These are phyloP conservation scores for Drosophila sordidula DNA, from an alignment of 2,888 invertebrate genomes.

Conservation along the genomic window DNA sequence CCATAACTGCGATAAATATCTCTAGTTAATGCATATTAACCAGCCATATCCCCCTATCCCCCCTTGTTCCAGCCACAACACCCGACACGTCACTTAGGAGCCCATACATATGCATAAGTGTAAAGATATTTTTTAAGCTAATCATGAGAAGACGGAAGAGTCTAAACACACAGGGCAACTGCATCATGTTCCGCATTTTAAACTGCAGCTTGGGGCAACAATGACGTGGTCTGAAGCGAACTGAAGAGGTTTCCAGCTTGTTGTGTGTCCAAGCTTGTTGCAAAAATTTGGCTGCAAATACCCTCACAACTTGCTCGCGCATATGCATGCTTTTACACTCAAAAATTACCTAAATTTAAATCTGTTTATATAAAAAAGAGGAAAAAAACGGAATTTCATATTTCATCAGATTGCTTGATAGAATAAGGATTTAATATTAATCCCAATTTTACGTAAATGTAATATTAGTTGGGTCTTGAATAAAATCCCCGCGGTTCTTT, in stretches of 20 bases:
- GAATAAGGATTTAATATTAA: too few relatives aligned
- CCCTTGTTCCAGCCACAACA: not conserved
- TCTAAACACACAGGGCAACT: slow-evolving; percentile 8
- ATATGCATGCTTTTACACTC: not conserved
- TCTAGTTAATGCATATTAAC: slow-evolving; percentile 60
- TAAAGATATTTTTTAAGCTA: slow-evolving; percentile 42
- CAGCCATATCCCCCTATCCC: slow-evolving; percentile 5
- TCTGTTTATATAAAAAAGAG: not conserved
- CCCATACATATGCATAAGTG: slow-evolving; percentile 63
- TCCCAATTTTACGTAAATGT: too few relatives aligned
- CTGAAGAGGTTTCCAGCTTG: not conserved
- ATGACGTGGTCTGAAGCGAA: not conserved
- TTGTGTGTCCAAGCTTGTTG: slow-evolving; percentile 14
- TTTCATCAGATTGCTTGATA: too few relatives aligned
- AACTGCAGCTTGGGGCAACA: slow-evolving; percentile 7
- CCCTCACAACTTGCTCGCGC: not conserved
- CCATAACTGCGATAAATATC: slow-evolving; percentile 69
- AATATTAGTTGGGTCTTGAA: too few relatives aligned
- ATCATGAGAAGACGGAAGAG: slow-evolving; percentile 39
- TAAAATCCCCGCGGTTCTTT: too few relatives aligned
- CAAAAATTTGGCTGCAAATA: slow-evolving; percentile 30
- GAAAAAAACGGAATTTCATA: too few relatives aligned
- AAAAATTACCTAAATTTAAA: not conserved
- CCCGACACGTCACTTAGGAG: slow-evolving; percentile 13
- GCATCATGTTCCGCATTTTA: not conserved